Evolutionary conservation across 2,797 vertebrate genomes (phyloP), one percentile per base, ranked within the genome.

Genomic region (Lagothrix lagotricha): DNA sequence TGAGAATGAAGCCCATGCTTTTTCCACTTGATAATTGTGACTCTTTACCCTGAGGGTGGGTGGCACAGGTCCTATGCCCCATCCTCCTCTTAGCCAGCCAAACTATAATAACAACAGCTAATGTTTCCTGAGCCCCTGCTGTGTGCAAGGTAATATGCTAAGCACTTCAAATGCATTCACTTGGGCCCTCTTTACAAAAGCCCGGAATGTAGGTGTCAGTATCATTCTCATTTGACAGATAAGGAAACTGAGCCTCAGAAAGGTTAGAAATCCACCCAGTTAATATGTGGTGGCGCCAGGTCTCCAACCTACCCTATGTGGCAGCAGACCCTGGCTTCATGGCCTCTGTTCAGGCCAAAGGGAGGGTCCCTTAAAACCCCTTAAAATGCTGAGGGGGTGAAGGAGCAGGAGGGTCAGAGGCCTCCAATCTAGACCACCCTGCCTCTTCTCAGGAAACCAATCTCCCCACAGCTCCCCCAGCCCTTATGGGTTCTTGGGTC

Each of bases 161-260:
- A 57, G 28, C 26, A 26, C n/a, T 33, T 48, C 44, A 22, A 48
- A 33, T 12, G 33, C 4, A 13, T 33, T 7, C 14, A 58, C 50
- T 44, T 36, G 22, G 79, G 26, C 76, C 2, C 13, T 52, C 81
- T 73, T 48, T 5, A 52, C 52, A 70, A 58, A 82, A 61, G 79
- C 48, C 50, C 39, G 19, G 48, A 7, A 6, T 2, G 1, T 41
- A 54, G 72, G 8, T 39, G 14, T 52, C n/a, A 81, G 36, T 26
- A 8, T 46, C n/a, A 4, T 30, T 39, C 77, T 70, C 52, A 36
- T 46, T 61, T 57, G 30, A 80, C 30, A 28, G 52, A 72, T 72
- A n/a, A 81, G 57, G 19, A 97, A 93, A 84, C 26, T 0, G 67
- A 93, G 87, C 33, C 24, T 77, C 20, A 5, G 64, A 75, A n/a